Evolutionary conservation across 2,113 vertebrate species (phyloP).

Genomic region (Gymnarchus niloticus): DNA sequence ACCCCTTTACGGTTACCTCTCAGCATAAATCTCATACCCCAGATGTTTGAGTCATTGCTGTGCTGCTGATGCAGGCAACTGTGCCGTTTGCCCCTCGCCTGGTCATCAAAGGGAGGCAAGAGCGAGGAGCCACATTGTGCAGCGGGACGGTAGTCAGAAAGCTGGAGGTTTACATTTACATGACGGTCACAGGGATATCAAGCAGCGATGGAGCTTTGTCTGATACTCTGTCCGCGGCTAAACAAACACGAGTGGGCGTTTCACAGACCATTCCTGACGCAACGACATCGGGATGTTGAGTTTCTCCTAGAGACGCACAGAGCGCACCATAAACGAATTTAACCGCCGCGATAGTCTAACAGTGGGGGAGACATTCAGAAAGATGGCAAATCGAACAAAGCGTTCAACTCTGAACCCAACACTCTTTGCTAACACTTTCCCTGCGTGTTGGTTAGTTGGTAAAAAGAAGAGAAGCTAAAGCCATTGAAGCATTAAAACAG

Average conservation of each 20-base stretch:
- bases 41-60: background rate
- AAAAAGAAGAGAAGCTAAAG: background rate
- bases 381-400: background rate
- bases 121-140: background rate
- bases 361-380: too few species aligned
- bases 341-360: too few species aligned
- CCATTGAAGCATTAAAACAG: background rate
- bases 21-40: background rate
- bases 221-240: constrained; percentile 27
- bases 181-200: constrained; percentile 4
- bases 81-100: background rate
- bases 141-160: background rate
- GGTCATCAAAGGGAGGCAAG: background rate
- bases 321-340: too few species aligned
- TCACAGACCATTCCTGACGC: background rate
- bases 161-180: constrained; percentile 19
- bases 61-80: background rate
- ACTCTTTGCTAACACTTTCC: background rate
- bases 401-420: background rate
- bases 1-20: background rate
- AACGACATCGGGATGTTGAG: background rate
- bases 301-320: too few species aligned
- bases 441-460: background rate
- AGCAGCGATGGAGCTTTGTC: constrained; percentile 12
- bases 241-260: constrained; percentile 22